Base-by-base conservation (phyloP, 2,113 vertebrate genomes). In the Eurystomus gularis region DNA sequence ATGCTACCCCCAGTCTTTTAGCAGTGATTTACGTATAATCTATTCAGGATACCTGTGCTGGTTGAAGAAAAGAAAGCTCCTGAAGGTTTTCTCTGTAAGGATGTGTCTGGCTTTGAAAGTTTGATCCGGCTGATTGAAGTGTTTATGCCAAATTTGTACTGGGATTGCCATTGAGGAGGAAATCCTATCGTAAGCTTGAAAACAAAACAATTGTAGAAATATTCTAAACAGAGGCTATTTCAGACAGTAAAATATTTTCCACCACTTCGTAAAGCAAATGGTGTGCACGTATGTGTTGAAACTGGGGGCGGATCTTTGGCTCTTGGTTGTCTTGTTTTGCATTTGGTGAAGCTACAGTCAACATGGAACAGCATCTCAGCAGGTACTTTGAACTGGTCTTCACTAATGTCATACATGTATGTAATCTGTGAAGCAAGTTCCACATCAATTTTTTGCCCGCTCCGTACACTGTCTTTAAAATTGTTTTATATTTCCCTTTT, bases 11-110 rank as follows among this genome's bases (percentile, higher is more conserved):
- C 69, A 60, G 3, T 13, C 88, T 79, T 93, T 93, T 86, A 86
- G 88, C 82, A 80, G 2, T 96, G 82, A 94, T 94, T 89, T 82
- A 88, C 82, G 42, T 83, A 40, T 88, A 83, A 96, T 65, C 71
- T 84, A 19, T 68, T 77, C n/a, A 71, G 71, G 75, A 54, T 83
- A 64, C 39, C 64, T 73, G 6, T 52, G 66, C 64, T 54, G 68
- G 35, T 42, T 85, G 49, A 75, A 94, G 86, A 94, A 91, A 93
- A 93, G 83, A 86, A 90, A 60, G 54, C 40, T 82, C 46, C 78
- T 70, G 60, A 79, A 58, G 84, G 81, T 88, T 95, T 93, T 95
- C 76, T 93, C 61, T 94, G 40, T 35, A 10, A 1, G 46, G 71
- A 46, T 57, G 13, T 60, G 71, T 33, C 84, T 95, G 85, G 65